These are phyloP conservation scores for Tanypteryx hageni DNA, from an alignment of 2,888 invertebrate species.

Conservation along the genomic window DNA sequence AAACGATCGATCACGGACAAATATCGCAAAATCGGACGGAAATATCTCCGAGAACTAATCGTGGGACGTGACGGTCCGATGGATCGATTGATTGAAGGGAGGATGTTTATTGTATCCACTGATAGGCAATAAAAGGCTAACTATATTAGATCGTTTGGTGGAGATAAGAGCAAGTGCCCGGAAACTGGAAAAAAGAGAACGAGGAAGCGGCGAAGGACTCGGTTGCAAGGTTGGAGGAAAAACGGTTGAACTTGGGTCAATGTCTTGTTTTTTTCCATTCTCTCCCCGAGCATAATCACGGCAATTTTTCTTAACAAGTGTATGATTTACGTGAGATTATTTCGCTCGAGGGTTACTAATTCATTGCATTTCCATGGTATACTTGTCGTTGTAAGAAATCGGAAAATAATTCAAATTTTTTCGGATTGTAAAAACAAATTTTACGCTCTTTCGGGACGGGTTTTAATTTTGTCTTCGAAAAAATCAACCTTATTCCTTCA, in stretches of 20 bases:
- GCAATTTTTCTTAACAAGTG: not conserved
- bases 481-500: too few species aligned
- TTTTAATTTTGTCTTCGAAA: too few species aligned
- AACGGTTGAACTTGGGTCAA: not conserved
- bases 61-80: not conserved
- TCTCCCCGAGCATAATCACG: not conserved
- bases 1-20: too few species aligned
- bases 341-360: too few species aligned
- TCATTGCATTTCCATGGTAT: too few species aligned
- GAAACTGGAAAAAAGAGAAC: not conserved
- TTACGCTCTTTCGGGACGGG: too few species aligned
- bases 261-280: not conserved
- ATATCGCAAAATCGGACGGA: not conserved
- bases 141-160: not conserved
- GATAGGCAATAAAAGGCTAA: not conserved
- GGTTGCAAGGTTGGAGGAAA: not conserved
- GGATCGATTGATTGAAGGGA: not conserved
- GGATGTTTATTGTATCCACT: not conserved
- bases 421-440: too few species aligned
- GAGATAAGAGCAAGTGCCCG: not conserved
- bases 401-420: too few species aligned
- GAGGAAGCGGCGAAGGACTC: slow-evolving; percentile 20
- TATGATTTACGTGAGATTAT: too few species aligned
- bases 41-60: not conserved
- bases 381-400: too few species aligned